Evolutionary conservation across 2,888 invertebrate species (phyloP).

Genomic region (Parnassius smintheus): DNA sequence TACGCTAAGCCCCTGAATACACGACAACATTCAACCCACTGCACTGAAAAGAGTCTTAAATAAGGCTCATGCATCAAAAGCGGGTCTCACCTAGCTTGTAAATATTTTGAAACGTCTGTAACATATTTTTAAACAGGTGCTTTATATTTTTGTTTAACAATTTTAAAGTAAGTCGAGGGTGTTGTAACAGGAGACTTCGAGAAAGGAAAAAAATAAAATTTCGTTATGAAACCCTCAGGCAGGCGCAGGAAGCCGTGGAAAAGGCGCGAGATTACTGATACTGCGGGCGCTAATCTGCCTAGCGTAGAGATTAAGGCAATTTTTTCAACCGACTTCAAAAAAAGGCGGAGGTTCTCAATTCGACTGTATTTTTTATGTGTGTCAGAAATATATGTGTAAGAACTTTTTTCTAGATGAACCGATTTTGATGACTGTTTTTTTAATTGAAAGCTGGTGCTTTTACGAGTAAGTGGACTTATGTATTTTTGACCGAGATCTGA

Average conservation of each 20-base stretch:
- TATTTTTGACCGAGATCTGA: too few species aligned
- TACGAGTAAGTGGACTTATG: too few species aligned
- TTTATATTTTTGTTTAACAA: not conserved
- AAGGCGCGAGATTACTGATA: too few species aligned
- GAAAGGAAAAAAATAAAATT: not conserved
- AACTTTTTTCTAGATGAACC: too few species aligned
- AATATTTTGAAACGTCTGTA: slow-evolving; percentile 20
- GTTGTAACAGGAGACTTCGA: not conserved
- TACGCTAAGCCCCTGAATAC: slow-evolving; percentile 19
- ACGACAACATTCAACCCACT: slow-evolving; percentile 22
- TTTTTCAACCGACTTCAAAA: too few species aligned
- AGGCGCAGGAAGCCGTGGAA: not conserved
- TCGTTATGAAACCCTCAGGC: not conserved
- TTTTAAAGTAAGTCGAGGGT: not conserved
- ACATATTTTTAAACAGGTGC: not conserved
- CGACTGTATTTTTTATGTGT: too few species aligned
- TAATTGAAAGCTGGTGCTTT: too few species aligned
- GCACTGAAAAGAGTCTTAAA: slow-evolving; percentile 24
- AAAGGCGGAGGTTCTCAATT: too few species aligned
- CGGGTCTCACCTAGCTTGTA: slow-evolving; percentile 16
- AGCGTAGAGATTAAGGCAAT: not conserved
- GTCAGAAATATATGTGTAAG: too few species aligned
- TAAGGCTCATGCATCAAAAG: slow-evolving; percentile 22
- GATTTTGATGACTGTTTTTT: too few species aligned
- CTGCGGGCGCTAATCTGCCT: too few species aligned